A percentile compares a stretch with the other conserved stretches of the same genome.
Evolutionary conservation across 2,113 vertebrate genomes (phyloP).

Genomic region (Tautogolabrus adspersus): DNA sequence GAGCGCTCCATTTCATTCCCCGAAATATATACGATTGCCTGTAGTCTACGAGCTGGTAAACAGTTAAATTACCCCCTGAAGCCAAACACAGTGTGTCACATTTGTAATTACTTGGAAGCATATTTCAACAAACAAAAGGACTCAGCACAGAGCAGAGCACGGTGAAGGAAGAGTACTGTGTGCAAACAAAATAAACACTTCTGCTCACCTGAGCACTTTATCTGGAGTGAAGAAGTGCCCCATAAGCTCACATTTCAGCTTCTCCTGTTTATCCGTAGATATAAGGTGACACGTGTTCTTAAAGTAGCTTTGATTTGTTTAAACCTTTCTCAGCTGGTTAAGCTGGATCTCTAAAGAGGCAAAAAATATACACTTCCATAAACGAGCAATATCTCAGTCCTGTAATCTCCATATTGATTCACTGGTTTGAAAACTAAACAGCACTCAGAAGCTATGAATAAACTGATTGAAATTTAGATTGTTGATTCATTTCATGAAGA

Average conservation of each 20-base stretch:
- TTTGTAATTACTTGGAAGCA: constrained; percentile 26
- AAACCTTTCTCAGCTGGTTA: not conserved
- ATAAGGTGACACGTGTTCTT: not conserved
- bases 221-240: not conserved
- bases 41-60: constrained; percentile 50
- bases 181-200: not conserved
- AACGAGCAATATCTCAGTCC: constrained; percentile 23
- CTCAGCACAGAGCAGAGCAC: constrained; percentile 12
- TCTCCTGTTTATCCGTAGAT: not conserved
- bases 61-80: constrained; percentile 62
- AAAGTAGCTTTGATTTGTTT: not conserved
- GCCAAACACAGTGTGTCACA: constrained; percentile 40
- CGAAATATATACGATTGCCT: constrained; percentile 55
- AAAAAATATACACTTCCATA: constrained; percentile 12
- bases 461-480: constrained; percentile 51
- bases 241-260: not conserved
- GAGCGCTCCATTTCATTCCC: constrained; percentile 44
- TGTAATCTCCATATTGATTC: constrained; percentile 43
- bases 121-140: constrained; percentile 18
- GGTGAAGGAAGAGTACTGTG: constrained; percentile 1
- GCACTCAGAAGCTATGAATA: constrained; percentile 43
- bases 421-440: constrained; percentile 38
- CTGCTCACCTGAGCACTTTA: not conserved
- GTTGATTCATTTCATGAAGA: constrained; percentile 47
- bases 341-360: not conserved